Evolutionary conservation across 1,140 invertebrate genomes (phyloP), one percentile per base, ranked within the genome.

Genomic region (Drosophila sucinea): DNA sequence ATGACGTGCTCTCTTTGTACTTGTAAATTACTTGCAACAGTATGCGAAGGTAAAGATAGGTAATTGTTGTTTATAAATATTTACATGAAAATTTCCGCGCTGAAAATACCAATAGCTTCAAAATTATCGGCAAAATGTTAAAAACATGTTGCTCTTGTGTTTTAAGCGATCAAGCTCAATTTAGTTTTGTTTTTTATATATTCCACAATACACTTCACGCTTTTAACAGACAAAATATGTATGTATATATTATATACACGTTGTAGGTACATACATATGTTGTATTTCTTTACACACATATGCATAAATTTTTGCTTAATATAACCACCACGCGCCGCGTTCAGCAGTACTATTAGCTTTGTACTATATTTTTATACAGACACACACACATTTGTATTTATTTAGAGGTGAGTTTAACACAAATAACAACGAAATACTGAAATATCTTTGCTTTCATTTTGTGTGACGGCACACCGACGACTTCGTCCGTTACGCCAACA

Each of bases 21-120:
- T 86, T 83, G 83, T 87, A 87, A 86, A 87, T 82, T 87, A 70
- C 76, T 67, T 75, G 47, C 47, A 70, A 79, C 61, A 60, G 75
- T 56, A 73, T 76, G 11, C 25, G 56, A 57, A 38, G 29, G 54
- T 40, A n/a, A 27, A 32, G 57, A 60, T 67, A 41, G 40, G 64
- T 40, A 47, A 67, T 47, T 77, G 70, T 79, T 35, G 51, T 35
- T 44, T 57, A 40, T 56, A n/a, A 11, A 85, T 85, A 86, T 86
- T 86, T 85, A 85, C 82, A 73, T 85, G 64, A 51, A 71, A 78
- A 4, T 41, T 58, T 66, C 70, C 68, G 33, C 6, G 33, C 3
- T 35, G 6, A 35, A 7, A 35, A 35, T 35, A 35, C 33, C 6
- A 35, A 4, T 7, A 35, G 6, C 33, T 35, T 3, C 33, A 6